These are phyloP conservation scores for Gambusia affinis DNA, from an alignment of 2,113 vertebrate species.

Conservation along the genomic window DNA sequence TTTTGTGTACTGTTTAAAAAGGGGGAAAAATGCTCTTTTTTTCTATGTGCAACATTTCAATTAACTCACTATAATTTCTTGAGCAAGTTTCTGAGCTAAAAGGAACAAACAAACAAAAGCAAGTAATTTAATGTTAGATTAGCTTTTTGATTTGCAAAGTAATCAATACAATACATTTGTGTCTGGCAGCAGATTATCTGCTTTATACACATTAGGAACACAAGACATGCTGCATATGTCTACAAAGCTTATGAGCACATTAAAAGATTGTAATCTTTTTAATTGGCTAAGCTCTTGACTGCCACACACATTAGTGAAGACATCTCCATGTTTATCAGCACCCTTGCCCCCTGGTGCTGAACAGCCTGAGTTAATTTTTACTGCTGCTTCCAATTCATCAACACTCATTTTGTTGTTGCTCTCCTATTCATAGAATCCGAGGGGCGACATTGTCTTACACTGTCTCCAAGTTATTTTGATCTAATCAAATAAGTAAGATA, in stretches of 20 bases:
- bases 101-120: not conserved
- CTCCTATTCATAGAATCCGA: not conserved
- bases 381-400: constrained; percentile 36
- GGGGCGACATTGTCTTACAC: not conserved
- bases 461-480: not conserved
- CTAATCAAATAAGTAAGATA: not conserved
- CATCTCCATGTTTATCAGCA: constrained; percentile 28
- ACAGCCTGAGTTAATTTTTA: constrained; percentile 20
- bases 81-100: not conserved
- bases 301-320: constrained; percentile 35
- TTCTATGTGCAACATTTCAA: not conserved
- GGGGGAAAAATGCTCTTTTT: not conserved
- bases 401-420: constrained; percentile 11
- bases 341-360: constrained; percentile 25
- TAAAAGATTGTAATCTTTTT: constrained; percentile 53
- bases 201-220: constrained; percentile 13
- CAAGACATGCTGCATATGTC: constrained; percentile 2
- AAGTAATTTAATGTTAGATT: not conserved
- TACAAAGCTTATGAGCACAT: constrained; percentile 26
- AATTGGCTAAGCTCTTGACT: constrained; percentile 55
- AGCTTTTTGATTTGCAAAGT: not conserved
- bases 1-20: too few species aligned
- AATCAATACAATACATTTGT: not conserved
- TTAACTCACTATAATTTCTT: not conserved
- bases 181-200: constrained; percentile 11